Base-by-base conservation (phyloP, 2,797 vertebrate genomes). In the Ctenopoma multispine region DNA sequence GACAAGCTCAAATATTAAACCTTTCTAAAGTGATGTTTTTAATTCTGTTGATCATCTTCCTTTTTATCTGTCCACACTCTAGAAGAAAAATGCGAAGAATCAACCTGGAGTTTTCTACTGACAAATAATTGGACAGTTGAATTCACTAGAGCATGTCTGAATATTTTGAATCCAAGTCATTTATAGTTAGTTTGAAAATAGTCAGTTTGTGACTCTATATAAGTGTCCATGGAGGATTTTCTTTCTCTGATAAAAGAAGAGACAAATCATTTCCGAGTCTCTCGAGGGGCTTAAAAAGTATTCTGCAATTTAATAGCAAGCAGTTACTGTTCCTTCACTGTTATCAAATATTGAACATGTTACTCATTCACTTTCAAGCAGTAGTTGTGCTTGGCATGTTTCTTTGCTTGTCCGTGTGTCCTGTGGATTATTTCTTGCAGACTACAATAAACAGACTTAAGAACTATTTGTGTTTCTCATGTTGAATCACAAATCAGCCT, bases 1-100 rank as follows among this genome's bases (percentile, higher is more conserved):
- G 78, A 82, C 54, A 66, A 84, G 83, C 76, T 82, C 77, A 90
- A 90, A 84, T 83, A 83, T 75, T 62, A 67, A 74, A 82, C 56
- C 75, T 85, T 81, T 85, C 72, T 48, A 65, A 65, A 85, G 29
- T 66, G 15, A 23, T 73, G 60, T 50, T 69, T 69, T 72, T 62
- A 56, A n/a, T 80, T 69, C 29, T 43, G 43, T 69, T 68, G 10
- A 77, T 71, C 46, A 9, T 58, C 80, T 64, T 7, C 24, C 51
- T 83, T 77, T 63, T 61, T 74, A 73, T 80, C 75, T 70, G 5
- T 56, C 27, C n/a, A 56, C 27, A 62, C 47, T 38, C 2, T 5
- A 18, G n/a, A 66, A 68, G 38, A 12, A 48, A 29, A 50, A 47
- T 34, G 12, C 48, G 56, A 77, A 74, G 60, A 49, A 55, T 44